A percentile compares a stretch with the other conserved stretches of the same genome.
Evolutionary conservation across 2,888 invertebrate species (phyloP).

Genomic region (Phyllotreta striolata): DNA sequence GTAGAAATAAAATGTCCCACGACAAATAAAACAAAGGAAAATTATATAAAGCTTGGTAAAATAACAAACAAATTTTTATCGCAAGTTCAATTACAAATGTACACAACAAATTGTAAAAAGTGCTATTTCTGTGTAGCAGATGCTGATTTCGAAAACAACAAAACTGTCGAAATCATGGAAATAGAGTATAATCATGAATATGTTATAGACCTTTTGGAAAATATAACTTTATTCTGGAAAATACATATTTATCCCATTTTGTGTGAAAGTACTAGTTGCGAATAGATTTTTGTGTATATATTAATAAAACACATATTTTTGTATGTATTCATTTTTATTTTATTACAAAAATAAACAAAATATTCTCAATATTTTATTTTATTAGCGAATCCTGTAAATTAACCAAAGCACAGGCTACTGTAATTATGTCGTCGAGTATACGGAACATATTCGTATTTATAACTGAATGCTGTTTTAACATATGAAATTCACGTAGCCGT

Average conservation of each 20-base stretch:
- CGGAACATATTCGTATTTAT: not conserved
- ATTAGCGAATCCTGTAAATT: not conserved
- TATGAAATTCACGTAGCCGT: not conserved
- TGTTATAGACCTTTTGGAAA: too few relatives aligned
- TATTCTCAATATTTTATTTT: too few relatives aligned
- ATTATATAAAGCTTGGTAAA: not conserved
- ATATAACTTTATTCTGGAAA: too few relatives aligned
- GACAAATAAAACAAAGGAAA: not conserved
- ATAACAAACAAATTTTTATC: not conserved
- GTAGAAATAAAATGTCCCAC: constrained; percentile 3
- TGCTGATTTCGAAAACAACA: constrained; percentile 4
- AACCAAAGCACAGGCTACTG: not conserved
- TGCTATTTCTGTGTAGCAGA: not conserved
- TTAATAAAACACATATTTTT: too few relatives aligned
- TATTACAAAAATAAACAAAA: too few relatives aligned
- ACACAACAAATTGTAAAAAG: not conserved
- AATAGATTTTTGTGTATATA: too few relatives aligned
- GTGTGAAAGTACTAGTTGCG: too few relatives aligned
- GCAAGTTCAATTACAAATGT: not conserved
- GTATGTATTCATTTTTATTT: too few relatives aligned
- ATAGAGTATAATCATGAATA: not conserved
- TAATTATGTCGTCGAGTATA: too few relatives aligned
- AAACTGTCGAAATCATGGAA: not conserved
- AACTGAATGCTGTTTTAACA: not conserved
- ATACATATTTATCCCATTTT: too few relatives aligned